Evolutionary conservation across 2,888 invertebrate species (phyloP).

Genomic region (Cryptus viduatorius): DNA sequence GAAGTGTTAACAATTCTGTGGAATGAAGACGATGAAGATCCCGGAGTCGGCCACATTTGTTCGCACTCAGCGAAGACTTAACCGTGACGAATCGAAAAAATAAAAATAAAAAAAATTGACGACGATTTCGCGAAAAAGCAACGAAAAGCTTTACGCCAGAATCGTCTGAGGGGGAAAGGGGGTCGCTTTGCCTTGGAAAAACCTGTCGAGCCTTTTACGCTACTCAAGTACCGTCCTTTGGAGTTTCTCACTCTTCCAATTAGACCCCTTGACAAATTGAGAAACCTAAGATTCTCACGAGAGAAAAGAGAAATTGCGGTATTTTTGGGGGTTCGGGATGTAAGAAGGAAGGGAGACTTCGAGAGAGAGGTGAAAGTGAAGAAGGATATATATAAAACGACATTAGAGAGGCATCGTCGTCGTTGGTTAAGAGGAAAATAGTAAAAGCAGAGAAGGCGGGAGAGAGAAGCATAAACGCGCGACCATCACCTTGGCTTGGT

Average conservation of each 20-base stretch:
- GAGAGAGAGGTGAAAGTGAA: not conserved
- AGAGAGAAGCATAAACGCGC: not conserved
- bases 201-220: not conserved
- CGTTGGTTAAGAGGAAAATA: not conserved
- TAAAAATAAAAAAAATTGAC: not conserved
- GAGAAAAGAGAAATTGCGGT: slow-evolving; percentile 26
- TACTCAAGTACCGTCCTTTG: not conserved
- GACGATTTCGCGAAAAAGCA: not conserved
- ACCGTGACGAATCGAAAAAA: not conserved
- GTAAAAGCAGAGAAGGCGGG: not conserved
- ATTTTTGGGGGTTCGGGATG: slow-evolving; percentile 9
- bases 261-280: slow-evolving; percentile 47
- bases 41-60: not conserved
- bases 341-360: not conserved
- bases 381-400: not conserved
- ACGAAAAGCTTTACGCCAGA: not conserved
- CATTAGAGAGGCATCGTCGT: not conserved
- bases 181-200: not conserved
- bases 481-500: not conserved
- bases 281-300: slow-evolving; percentile 39
- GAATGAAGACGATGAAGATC: not conserved
- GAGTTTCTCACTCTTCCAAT: slow-evolving; percentile 26
- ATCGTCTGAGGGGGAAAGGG: not conserved
- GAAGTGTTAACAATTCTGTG: not conserved
- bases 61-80: not conserved